phyloP scores from a whole-genome alignment of 1,140 invertebrate species.

The Drosophila kanapiae region DNA sequence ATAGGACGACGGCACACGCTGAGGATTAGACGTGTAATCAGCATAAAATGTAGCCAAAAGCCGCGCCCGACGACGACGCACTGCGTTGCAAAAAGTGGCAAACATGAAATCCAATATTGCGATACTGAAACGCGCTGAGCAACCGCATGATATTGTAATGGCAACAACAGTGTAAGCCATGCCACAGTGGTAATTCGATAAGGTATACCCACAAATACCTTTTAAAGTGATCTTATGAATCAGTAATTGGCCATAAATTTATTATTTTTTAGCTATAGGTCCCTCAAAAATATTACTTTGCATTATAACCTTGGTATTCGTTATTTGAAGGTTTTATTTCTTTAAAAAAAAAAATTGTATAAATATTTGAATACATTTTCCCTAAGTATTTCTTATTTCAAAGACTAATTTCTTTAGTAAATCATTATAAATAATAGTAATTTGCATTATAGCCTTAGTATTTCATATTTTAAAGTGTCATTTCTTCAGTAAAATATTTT shows the following conservation, averaged over 20 bases:
- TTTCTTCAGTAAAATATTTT: too few relatives aligned
- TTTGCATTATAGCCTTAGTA: too few relatives aligned
- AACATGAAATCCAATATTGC: slow-evolving; percentile 82
- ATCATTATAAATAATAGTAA: too few relatives aligned
- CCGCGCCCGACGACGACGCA: slow-evolving; percentile 38
- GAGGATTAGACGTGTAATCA: slow-evolving; percentile 83
- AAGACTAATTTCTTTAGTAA: too few relatives aligned
- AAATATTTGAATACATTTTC: too few relatives aligned
- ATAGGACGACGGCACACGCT: slow-evolving; percentile 70
- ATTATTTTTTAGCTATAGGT: background rate
- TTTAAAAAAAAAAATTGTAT: too few relatives aligned
- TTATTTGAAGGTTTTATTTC: too few relatives aligned
- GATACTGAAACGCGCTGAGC: slow-evolving; percentile 43
- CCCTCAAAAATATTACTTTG: too few relatives aligned
- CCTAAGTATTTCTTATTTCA: too few relatives aligned
- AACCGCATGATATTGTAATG: slow-evolving; percentile 63
- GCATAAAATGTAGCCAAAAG: slow-evolving; percentile 79
- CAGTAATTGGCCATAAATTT: background rate
- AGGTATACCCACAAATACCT: background rate
- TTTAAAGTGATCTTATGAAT: background rate
- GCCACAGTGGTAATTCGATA: slow-evolving; percentile 5
- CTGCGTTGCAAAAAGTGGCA: slow-evolving; percentile 67
- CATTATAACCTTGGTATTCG: too few relatives aligned
- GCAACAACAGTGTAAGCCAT: slow-evolving; percentile 27
- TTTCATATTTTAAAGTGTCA: too few relatives aligned